Percentiles rank a stretch among this genome's conserved stretches.
These are phyloP conservation scores for Amia ocellicauda DNA, from an alignment of 2,113 vertebrate species.

Conservation along the genomic window DNA sequence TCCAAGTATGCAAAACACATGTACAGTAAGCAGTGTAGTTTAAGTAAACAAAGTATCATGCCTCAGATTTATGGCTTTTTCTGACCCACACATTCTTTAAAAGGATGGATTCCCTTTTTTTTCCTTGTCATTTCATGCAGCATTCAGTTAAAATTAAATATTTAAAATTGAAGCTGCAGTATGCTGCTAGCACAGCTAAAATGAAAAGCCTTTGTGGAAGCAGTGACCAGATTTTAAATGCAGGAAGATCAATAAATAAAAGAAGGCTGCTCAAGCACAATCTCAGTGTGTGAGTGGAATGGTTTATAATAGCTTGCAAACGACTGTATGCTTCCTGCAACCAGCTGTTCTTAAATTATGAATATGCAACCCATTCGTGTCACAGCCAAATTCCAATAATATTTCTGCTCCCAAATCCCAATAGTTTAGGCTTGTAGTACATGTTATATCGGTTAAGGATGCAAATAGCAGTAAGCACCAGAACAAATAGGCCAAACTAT, in stretches of 20 bases:
- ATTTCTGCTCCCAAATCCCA: conserved; percentile 66
- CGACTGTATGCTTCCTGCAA: conserved; percentile 53
- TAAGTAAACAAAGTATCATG: conserved; percentile 24
- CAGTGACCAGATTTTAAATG: conserved; percentile 86
- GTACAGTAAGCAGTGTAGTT: background rate
- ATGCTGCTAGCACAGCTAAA: conserved; percentile 79
- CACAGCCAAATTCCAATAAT: conserved; percentile 71
- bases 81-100: conserved; percentile 39
- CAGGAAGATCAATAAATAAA: conserved; percentile 79
- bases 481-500: conserved; percentile 66
- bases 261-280: conserved; percentile 57
- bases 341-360: conserved; percentile 73
- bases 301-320: conserved; percentile 68
- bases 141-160: conserved; percentile 78
- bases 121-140: conserved; percentile 64
- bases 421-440: conserved; percentile 61
- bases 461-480: conserved; percentile 68
- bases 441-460: conserved; percentile 63
- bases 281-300: conserved; percentile 61
- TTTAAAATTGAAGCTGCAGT: conserved; percentile 70
- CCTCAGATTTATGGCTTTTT: conserved; percentile 34
- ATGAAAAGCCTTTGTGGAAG: conserved; percentile 77
- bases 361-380: conserved; percentile 65
- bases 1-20: background rate
- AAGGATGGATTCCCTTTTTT: conserved; percentile 42